These are phyloP conservation scores for Polydrusus tereticollis DNA, from an alignment of 2,888 invertebrate genomes.

Conservation along the genomic window DNA sequence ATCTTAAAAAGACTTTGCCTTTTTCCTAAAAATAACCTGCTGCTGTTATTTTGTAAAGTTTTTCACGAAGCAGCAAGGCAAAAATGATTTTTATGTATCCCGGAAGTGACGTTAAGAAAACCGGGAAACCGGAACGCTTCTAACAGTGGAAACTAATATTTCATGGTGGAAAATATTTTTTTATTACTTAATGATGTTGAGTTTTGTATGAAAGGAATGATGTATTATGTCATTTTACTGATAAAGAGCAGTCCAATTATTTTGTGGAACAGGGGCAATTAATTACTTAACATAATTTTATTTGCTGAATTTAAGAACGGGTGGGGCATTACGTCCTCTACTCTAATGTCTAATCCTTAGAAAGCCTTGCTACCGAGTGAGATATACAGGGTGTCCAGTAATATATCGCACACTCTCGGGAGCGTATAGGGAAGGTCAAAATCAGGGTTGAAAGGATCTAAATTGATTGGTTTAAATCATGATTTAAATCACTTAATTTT, in stretches of 20 bases:
- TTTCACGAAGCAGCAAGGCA: background rate
- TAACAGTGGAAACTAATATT: conserved; percentile 4
- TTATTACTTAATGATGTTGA: conserved; percentile 20
- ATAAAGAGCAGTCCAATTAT: background rate
- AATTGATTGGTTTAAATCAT: too few species aligned
- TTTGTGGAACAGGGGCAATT: background rate
- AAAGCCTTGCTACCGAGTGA: too few species aligned
- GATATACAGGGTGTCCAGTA: too few species aligned
- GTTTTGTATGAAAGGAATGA: conserved; percentile 4
- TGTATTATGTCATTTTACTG: conserved; percentile 28
- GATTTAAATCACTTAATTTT: too few species aligned
- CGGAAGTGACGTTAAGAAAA: background rate
- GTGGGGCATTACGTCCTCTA: too few species aligned
- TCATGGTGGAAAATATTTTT: conserved; percentile 12
- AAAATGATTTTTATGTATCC: background rate
- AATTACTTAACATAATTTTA: background rate
- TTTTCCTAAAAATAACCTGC: too few species aligned
- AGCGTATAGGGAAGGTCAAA: too few species aligned
- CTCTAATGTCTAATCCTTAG: too few species aligned
- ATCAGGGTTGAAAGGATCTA: too few species aligned
- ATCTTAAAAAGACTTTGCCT: background rate
- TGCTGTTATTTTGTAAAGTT: background rate
- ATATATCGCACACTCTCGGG: too few species aligned
- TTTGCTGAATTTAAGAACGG: too few species aligned
- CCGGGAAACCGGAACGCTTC: background rate